phyloP scores from a whole-genome alignment of 2,113 vertebrate genomes.

The Datnioides undecimradiatus region DNA sequence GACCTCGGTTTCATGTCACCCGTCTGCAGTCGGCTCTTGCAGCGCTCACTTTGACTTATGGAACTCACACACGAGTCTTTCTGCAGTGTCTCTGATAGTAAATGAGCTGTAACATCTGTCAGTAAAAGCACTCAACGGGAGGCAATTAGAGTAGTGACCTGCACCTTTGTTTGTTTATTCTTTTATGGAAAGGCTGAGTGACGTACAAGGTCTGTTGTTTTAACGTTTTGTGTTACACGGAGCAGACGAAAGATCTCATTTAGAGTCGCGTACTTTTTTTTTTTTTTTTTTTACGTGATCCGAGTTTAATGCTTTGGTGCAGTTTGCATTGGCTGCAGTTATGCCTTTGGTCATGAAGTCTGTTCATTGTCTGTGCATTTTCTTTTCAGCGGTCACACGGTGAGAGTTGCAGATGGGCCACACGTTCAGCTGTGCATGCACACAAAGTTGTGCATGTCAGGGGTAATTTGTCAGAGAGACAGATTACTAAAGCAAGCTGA shows the following conservation, averaged over 20 bases:
- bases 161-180: slow-evolving; percentile 71
- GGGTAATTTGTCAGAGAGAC: slow-evolving; percentile 15
- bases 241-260: slow-evolving; percentile 40
- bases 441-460: too few species aligned
- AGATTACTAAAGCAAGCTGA: neutral
- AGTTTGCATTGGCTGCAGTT: slow-evolving; percentile 6
- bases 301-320: slow-evolving; percentile 35
- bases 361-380: neutral
- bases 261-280: slow-evolving; percentile 16
- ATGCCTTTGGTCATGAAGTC: slow-evolving; percentile 25
- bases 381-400: neutral
- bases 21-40: neutral
- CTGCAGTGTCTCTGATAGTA: slow-evolving; percentile 38
- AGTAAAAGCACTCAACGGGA: slow-evolving; percentile 58
- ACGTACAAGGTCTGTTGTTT: slow-evolving; percentile 59
- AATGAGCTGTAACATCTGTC: slow-evolving; percentile 72
- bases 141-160: slow-evolving; percentile 59
- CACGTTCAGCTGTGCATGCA: slow-evolving; percentile 11
- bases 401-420: slow-evolving; percentile 4
- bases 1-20: neutral
- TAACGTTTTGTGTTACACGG: slow-evolving; percentile 60
- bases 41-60: slow-evolving; percentile 8
- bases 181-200: slow-evolving; percentile 56
- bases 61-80: slow-evolving; percentile 25
- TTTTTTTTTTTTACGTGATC: slow-evolving; percentile 21